These are phyloP conservation scores for Unio pictorum DNA, from an alignment of 2,888 invertebrate genomes.

Conservation along the genomic window DNA sequence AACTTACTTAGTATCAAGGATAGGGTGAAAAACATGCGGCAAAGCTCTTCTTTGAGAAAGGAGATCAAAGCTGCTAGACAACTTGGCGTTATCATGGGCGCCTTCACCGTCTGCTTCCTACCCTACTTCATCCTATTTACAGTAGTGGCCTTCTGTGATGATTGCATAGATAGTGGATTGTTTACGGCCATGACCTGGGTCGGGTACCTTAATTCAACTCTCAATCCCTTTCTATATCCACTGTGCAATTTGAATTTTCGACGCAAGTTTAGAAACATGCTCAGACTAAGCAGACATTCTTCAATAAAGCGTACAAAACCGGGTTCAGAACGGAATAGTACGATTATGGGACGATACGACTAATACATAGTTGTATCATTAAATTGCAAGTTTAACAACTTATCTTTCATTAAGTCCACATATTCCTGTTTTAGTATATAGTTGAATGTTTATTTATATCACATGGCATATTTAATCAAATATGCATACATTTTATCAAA, in stretches of 20 bases:
- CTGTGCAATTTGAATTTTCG: slow-evolving; percentile 74
- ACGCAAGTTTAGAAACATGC: slow-evolving; percentile 69
- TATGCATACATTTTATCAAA: too few relatives aligned
- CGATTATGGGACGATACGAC: slow-evolving; percentile 52
- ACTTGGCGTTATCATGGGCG: slow-evolving; percentile 76
- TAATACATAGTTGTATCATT: slow-evolving; percentile 13
- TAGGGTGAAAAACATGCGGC: slow-evolving; percentile 54
- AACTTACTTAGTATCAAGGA: slow-evolving; percentile 49
- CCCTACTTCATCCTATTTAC: slow-evolving; percentile 77
- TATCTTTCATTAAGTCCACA: too few relatives aligned
- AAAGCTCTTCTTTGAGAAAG: slow-evolving; percentile 62
- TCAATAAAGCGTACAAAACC: slow-evolving; percentile 22
- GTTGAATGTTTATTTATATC: too few relatives aligned
- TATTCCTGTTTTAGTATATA: too few relatives aligned
- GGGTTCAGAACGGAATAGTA: slow-evolving; percentile 43
- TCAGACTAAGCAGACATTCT: slow-evolving; percentile 32
- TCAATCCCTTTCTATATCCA: slow-evolving; percentile 75
- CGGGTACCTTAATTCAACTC: slow-evolving; percentile 74
- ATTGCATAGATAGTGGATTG: slow-evolving; percentile 71
- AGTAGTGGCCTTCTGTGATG: slow-evolving; percentile 74
- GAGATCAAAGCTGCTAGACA: slow-evolving; percentile 76
- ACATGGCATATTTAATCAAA: too few relatives aligned
- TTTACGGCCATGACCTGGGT: slow-evolving; percentile 74
- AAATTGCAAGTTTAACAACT: background rate
- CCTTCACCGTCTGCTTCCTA: slow-evolving; percentile 76